These are phyloP conservation scores for Manacus vitellinus DNA, from an alignment of 2,113 vertebrate species.

Conservation along the genomic window DNA sequence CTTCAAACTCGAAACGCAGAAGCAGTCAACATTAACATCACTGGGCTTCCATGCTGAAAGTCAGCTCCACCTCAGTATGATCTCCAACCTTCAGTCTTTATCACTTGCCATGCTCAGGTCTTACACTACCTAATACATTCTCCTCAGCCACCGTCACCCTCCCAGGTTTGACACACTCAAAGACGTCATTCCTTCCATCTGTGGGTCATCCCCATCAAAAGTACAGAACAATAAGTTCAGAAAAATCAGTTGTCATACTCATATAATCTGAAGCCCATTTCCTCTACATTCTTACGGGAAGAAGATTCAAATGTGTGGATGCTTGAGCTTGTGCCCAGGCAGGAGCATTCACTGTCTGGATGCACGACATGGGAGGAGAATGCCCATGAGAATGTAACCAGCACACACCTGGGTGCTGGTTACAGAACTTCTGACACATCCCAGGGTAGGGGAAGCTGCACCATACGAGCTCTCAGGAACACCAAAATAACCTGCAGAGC, in stretches of 20 bases:
- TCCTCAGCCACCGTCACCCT: neutral
- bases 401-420: neutral
- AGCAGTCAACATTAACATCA: neutral
- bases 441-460: neutral
- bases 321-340: neutral
- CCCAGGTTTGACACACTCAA: neutral
- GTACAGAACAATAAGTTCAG: neutral
- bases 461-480: rapidly evolving
- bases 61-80: neutral
- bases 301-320: neutral
- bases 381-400: rapidly evolving
- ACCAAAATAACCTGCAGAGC: neutral
- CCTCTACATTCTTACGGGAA: neutral
- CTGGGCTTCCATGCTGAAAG: neutral
- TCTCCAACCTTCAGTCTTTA: neutral
- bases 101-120: neutral
- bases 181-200: rapidly evolving
- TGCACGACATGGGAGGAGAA: rapidly evolving
- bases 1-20: neutral
- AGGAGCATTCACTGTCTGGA: neutral
- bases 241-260: neutral
- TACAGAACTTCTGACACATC: neutral
- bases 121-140: neutral
- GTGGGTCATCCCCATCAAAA: neutral
- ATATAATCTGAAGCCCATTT: neutral